Percentiles rank a stretch among this genome's conserved stretches.
These are phyloP conservation scores for Elegia similella DNA, from an alignment of 2,888 invertebrate genomes.

Conservation along the genomic window DNA sequence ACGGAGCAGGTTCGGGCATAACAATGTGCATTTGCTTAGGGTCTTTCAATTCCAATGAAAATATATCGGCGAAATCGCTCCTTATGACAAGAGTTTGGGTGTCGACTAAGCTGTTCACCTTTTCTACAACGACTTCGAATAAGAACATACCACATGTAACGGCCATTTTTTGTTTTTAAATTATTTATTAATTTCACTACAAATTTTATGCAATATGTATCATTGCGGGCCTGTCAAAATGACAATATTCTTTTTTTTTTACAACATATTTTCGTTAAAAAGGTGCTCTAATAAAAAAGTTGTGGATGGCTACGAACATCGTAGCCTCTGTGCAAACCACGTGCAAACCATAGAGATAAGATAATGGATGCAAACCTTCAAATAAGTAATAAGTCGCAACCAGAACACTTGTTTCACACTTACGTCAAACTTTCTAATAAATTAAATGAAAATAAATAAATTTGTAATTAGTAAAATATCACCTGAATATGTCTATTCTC, in stretches of 20 bases:
- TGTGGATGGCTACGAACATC: too few relatives aligned
- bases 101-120: constrained; percentile 55
- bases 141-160: constrained; percentile 66
- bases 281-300: not conserved
- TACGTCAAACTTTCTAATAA: too few relatives aligned
- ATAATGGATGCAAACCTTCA: too few relatives aligned
- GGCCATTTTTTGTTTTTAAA: constrained; percentile 50
- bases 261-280: too few relatives aligned
- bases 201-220: constrained; percentile 15
- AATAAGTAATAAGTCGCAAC: too few relatives aligned
- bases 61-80: constrained; percentile 69
- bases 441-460: too few relatives aligned
- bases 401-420: too few relatives aligned
- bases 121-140: constrained; percentile 70
- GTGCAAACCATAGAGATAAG: too few relatives aligned
- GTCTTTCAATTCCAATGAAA: constrained; percentile 69
- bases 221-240: constrained; percentile 27
- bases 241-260: not conserved
- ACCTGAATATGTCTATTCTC: too few relatives aligned
- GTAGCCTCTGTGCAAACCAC: too few relatives aligned
- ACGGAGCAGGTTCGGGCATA: constrained; percentile 68
- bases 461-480: too few relatives aligned
- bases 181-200: constrained; percentile 19
- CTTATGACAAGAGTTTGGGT: constrained; percentile 58
- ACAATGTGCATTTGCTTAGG: constrained; percentile 71